Percentiles rank a stretch among this genome's conserved stretches.
Conservation (phyloP, 1,140 invertebrate genomes). For the Grapholita molesta region DNA sequence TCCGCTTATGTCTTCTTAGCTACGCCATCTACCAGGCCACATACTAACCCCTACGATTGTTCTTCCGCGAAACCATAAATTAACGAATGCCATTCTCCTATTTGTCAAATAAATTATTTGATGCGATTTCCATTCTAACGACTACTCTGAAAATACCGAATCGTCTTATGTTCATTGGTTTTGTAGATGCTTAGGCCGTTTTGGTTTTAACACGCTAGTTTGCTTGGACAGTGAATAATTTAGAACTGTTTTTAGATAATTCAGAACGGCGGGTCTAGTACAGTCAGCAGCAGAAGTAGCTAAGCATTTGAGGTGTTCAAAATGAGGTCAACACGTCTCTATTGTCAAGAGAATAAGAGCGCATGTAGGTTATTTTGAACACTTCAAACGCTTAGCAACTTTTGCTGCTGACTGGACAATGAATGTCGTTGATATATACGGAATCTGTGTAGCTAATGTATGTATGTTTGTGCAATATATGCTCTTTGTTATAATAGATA, state of each 20-base stretch:
- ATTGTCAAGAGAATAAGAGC: too few relatives aligned
- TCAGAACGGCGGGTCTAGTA: background rate
- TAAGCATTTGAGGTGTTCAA: too few relatives aligned
- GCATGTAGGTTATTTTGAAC: too few relatives aligned
- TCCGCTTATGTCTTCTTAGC: background rate
- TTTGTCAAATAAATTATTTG: slow-evolving; percentile 17
- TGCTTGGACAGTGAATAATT: background rate
- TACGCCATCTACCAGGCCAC: background rate
- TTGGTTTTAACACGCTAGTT: background rate
- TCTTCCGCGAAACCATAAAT: slow-evolving; percentile 5
- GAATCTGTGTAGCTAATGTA: too few relatives aligned
- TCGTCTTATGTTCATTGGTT: background rate
- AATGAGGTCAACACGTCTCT: too few relatives aligned
- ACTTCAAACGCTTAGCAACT: too few relatives aligned
- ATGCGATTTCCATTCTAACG: background rate
- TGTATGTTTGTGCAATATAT: too few relatives aligned
- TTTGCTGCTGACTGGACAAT: too few relatives aligned
- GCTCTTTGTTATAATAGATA: too few relatives aligned
- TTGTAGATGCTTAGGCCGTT: background rate
- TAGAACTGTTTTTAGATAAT: background rate
- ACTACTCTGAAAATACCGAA: background rate
- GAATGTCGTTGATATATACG: too few relatives aligned
- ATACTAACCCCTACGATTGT: slow-evolving; percentile 7
- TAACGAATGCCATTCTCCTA: slow-evolving; percentile 6
- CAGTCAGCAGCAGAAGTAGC: too few relatives aligned